Evolutionary conservation across 2,113 vertebrate species (phyloP).

Genomic region (Hymenochirus boettgeri): DNA sequence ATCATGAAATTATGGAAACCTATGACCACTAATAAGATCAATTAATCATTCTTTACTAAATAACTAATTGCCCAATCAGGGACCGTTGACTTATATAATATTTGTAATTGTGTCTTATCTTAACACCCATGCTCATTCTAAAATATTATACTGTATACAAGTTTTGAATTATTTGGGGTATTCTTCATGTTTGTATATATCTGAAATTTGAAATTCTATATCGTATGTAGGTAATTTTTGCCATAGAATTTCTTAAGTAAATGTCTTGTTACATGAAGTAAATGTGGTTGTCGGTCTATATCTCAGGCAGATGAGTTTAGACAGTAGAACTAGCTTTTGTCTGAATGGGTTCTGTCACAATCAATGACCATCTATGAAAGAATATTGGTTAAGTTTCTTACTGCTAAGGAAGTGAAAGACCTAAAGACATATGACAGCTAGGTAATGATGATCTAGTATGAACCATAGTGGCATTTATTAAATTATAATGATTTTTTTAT

Average conservation of each 20-base stretch:
- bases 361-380: constrained; percentile 28
- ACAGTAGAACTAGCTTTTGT: constrained; percentile 17
- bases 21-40: too few relatives aligned
- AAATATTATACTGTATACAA: too few relatives aligned
- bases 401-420: constrained; percentile 34
- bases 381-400: constrained; percentile 31
- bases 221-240: too few relatives aligned
- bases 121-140: too few relatives aligned
- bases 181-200: too few relatives aligned
- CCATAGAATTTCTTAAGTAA: neutral
- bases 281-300: constrained; percentile 23
- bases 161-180: too few relatives aligned
- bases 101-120: too few relatives aligned
- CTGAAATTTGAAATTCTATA: too few relatives aligned
- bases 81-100: too few relatives aligned
- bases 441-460: constrained; percentile 39
- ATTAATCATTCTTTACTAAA: too few relatives aligned
- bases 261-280: constrained; percentile 16
- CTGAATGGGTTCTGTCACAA: constrained; percentile 38
- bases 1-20: too few relatives aligned
- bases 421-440: constrained; percentile 36
- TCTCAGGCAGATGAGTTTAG: constrained; percentile 24
- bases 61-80: too few relatives aligned
- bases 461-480: constrained; percentile 35
- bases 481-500: constrained; percentile 26